Evolutionary conservation across 2,888 invertebrate genomes (phyloP), one percentile per base, ranked within the genome.

Genomic region (Zonitis immaculata): DNA sequence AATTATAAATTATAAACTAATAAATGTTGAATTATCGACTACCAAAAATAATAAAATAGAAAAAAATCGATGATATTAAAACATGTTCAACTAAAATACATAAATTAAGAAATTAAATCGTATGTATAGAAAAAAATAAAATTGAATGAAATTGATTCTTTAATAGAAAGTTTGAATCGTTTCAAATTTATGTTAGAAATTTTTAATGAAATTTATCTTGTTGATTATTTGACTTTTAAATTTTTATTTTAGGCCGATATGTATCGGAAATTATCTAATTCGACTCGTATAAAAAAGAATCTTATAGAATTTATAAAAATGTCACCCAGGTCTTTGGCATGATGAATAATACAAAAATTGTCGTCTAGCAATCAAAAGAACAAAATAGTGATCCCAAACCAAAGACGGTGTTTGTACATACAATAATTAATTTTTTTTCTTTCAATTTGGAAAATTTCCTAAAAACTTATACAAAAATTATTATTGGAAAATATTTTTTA

Each of bases 401-500:
- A n/a, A n/a, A n/a, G n/a, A n/a, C n/a, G n/a, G n/a, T n/a, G n/a
- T n/a, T n/a, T n/a, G n/a, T n/a, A n/a, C n/a, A n/a, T n/a, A n/a
- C n/a, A n/a, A n/a, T n/a, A n/a, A n/a, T n/a, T n/a, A n/a, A n/a
- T n/a, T n/a, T n/a, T n/a, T n/a, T n/a, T n/a, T n/a, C n/a, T n/a
- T n/a, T n/a, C n/a, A n/a, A n/a, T n/a, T n/a, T n/a, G n/a, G n/a
- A n/a, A n/a, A n/a, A n/a, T n/a, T n/a, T n/a, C n/a, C n/a, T n/a
- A n/a, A n/a, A n/a, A n/a, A n/a, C n/a, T n/a, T n/a, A n/a, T n/a
- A n/a, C n/a, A n/a, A n/a, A n/a, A n/a, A n/a, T n/a, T n/a, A n/a
- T n/a, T n/a, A n/a, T 52, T 60, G 56, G 62, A 65, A 66, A 66
- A 65, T 61, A n/a, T 60, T 62, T 58, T 59, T 65, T 42, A 48